Conservation (phyloP, 2,888 invertebrate species). For the Lymantria dispar region DNA sequence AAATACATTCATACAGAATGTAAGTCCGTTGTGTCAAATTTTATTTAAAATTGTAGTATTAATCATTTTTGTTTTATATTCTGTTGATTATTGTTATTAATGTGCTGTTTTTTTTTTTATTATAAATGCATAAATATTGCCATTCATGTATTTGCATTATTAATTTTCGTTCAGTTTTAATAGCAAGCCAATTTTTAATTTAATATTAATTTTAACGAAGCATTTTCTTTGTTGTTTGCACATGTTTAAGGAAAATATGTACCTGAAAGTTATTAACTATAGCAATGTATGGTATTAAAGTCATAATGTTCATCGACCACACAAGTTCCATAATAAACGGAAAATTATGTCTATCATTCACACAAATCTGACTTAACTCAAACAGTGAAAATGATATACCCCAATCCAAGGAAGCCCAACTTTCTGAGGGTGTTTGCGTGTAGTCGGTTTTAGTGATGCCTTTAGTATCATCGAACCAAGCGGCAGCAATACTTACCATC, state of each 20-base stretch:
- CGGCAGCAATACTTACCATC: too few species aligned
- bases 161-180: background rate
- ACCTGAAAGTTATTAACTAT: conserved; percentile 34
- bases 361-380: too few species aligned
- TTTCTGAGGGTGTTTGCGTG: too few species aligned
- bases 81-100: conserved; percentile 30
- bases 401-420: too few species aligned
- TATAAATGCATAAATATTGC: conserved; percentile 9
- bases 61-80: conserved; percentile 17
- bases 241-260: conserved; percentile 24
- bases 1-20: conserved; percentile 1
- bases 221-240: conserved; percentile 13
- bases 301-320: conserved; percentile 5
- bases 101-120: conserved; percentile 18
- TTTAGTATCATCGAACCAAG: too few species aligned
- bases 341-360: too few species aligned
- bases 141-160: background rate
- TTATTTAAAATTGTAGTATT: conserved; percentile 7
- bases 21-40: conserved; percentile 5
- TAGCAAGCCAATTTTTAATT: conserved; percentile 9
- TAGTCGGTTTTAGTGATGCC: too few species aligned
- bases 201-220: conserved; percentile 10
- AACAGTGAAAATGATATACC: too few species aligned
- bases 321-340: background rate
- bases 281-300: too few species aligned